These are phyloP conservation scores for Lordiphosa mommai DNA, from an alignment of 1,140 invertebrate genomes.

Conservation along the genomic window DNA sequence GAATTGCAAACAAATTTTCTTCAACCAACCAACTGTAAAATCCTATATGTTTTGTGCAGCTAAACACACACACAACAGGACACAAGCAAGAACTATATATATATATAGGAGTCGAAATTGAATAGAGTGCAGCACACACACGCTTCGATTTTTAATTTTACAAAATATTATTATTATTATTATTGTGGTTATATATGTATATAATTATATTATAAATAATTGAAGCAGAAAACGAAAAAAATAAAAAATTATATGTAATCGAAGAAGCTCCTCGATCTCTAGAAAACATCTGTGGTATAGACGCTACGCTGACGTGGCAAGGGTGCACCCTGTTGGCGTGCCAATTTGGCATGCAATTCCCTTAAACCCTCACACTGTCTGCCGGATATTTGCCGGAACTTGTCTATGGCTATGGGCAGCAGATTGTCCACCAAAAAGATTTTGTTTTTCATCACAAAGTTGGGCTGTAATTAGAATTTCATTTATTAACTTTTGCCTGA, in stretches of 20 bases:
- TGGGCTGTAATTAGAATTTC: too few species aligned
- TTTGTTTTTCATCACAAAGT: slow-evolving; percentile 78
- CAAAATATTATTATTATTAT: slow-evolving; percentile 75
- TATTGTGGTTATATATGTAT: slow-evolving; percentile 79
- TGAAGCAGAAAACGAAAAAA: slow-evolving; percentile 75
- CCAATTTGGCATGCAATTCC: slow-evolving; percentile 58
- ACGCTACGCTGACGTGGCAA: slow-evolving; percentile 74
- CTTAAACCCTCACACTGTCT: slow-evolving; percentile 52
- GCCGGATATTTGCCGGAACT: slow-evolving; percentile 62
- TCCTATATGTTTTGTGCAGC: slow-evolving; percentile 69
- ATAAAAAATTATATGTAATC: slow-evolving; percentile 79
- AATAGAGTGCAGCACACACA: slow-evolving; percentile 76
- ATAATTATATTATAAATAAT: slow-evolving; percentile 80
- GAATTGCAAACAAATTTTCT: slow-evolving; percentile 46
- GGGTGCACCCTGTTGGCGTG: slow-evolving; percentile 61
- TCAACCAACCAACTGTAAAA: slow-evolving; percentile 56
- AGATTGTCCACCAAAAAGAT: slow-evolving; percentile 72
- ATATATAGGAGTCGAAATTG: slow-evolving; percentile 59
- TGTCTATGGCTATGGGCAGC: slow-evolving; percentile 68
- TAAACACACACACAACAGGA: slow-evolving; percentile 26
- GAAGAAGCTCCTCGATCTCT: slow-evolving; percentile 24
- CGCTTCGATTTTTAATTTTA: slow-evolving; percentile 78
- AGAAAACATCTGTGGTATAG: slow-evolving; percentile 77
- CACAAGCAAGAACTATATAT: slow-evolving; percentile 43
- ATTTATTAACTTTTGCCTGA: neutral